Percentiles rank a stretch among this genome's conserved stretches.
phyloP scores from a whole-genome alignment of 2,888 invertebrate genomes.

The Eutolmus rufibarbis region DNA sequence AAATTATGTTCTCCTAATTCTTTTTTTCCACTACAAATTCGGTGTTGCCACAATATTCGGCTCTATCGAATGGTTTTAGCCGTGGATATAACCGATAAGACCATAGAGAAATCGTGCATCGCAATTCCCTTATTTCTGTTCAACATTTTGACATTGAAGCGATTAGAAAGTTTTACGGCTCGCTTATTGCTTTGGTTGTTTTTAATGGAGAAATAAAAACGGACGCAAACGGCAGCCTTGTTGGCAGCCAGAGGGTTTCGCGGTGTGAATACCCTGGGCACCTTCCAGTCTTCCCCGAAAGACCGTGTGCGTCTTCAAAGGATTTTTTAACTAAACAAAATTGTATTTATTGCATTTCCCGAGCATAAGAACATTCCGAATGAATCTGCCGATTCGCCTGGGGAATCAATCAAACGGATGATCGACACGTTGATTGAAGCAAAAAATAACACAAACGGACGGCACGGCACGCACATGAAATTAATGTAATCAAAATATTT shows the following conservation, averaged over 20 bases:
- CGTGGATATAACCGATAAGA: background rate
- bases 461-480: slow-evolving; percentile 51
- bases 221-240: background rate
- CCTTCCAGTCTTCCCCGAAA: background rate
- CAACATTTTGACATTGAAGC: background rate
- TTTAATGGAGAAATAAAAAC: background rate
- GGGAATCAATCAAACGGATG: slow-evolving; percentile 53
- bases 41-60: background rate
- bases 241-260: background rate
- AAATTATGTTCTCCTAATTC: no score
- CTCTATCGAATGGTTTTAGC: background rate
- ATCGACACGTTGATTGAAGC: slow-evolving; percentile 54
- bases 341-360: slow-evolving; percentile 46
- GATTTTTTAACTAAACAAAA: slow-evolving; percentile 46
- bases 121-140: background rate
- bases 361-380: slow-evolving; percentile 25
- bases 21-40: background rate
- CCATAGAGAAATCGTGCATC: background rate
- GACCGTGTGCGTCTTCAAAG: slow-evolving; percentile 40
- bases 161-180: background rate
- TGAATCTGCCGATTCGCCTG: slow-evolving; percentile 46
- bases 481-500: slow-evolving; percentile 54
- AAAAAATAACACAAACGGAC: slow-evolving; percentile 52
- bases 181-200: background rate
- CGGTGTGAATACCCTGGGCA: background rate